Evolutionary conservation across 2,113 vertebrate genomes (phyloP).

Genomic region (Carassius carassius): DNA sequence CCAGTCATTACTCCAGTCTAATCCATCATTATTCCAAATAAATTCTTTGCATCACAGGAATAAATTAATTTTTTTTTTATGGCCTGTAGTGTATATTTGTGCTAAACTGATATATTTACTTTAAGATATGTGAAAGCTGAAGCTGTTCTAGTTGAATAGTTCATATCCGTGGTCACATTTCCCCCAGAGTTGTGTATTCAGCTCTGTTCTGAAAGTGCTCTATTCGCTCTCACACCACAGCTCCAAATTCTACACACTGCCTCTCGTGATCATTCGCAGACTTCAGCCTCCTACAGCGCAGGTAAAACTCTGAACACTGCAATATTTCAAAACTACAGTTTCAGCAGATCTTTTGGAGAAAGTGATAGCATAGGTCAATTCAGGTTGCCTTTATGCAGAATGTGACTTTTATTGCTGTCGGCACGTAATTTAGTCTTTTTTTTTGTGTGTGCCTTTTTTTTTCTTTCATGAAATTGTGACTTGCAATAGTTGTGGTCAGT

Average conservation of each 20-base stretch:
- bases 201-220: constrained; percentile 15
- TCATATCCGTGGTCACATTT: neutral
- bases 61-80: neutral
- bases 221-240: neutral
- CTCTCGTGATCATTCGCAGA: neutral
- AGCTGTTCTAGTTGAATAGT: neutral
- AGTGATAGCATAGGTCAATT: neutral
- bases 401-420: neutral
- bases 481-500: neutral
- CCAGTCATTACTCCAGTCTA: neutral
- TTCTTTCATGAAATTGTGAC: neutral
- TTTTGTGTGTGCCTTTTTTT: neutral
- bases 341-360: neutral
- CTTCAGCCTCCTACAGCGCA: neutral
- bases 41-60: neutral
- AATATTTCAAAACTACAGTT: neutral
- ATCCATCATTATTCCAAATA: neutral
- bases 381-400: neutral
- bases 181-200: constrained; percentile 7
- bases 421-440: neutral
- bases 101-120: neutral
- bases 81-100: neutral
- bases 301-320: constrained; percentile 6
- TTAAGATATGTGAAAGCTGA: neutral
- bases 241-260: neutral